phyloP scores from a whole-genome alignment of 2,113 vertebrate species.

The Glaucidium brasilianum region DNA sequence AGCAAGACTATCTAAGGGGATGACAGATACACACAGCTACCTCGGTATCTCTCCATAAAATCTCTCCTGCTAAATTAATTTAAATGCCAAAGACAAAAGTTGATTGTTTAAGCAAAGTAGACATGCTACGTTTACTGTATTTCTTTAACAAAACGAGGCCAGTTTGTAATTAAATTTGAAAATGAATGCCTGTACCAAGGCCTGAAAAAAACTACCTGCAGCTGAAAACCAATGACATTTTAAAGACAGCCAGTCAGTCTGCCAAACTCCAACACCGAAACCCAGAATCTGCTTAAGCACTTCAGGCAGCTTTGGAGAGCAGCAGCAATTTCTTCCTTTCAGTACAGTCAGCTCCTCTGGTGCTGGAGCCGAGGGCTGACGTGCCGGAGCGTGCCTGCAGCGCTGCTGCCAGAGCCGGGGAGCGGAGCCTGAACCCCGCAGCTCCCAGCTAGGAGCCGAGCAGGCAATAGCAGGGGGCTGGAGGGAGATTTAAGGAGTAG shows the following conservation, averaged over 20 bases:
- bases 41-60: neutral
- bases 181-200: neutral
- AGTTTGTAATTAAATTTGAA: constrained; percentile 9
- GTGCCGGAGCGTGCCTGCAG: neutral
- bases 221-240: constrained; percentile 12
- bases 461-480: neutral
- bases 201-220: constrained; percentile 24
- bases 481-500: neutral
- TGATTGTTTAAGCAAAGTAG: neutral
- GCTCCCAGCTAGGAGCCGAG: neutral
- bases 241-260: neutral
- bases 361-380: neutral
- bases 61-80: neutral
- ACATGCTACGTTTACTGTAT: neutral
- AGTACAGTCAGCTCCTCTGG: neutral
- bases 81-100: neutral
- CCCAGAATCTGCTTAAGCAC: neutral
- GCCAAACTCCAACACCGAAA: neutral
- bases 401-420: neutral
- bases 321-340: neutral
- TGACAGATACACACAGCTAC: neutral
- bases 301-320: neutral
- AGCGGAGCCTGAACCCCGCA: neutral
- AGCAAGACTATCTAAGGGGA: neutral
- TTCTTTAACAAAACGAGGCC: neutral